phyloP scores from a whole-genome alignment of 2,888 invertebrate species.

The Phalangium opilio region DNA sequence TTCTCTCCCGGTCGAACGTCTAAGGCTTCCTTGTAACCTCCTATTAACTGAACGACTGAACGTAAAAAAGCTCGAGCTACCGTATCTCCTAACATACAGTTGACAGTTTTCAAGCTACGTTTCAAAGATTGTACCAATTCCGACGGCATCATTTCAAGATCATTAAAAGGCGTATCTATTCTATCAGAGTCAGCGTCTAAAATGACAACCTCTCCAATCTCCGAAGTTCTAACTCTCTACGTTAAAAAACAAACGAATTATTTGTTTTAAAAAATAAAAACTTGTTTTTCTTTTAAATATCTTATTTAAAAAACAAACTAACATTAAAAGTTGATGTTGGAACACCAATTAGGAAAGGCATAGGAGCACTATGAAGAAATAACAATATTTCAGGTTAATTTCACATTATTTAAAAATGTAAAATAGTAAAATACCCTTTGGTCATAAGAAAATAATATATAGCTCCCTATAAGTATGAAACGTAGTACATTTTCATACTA shows the following conservation, averaged over 20 bases:
- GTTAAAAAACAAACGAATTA: background rate
- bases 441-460: too few relatives aligned
- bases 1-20: slow-evolving; percentile 33
- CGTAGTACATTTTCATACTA: too few relatives aligned
- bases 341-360: slow-evolving; percentile 95
- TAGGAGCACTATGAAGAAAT: slow-evolving; percentile 52
- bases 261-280: background rate
- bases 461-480: too few relatives aligned
- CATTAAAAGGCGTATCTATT: slow-evolving; percentile 73
- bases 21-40: slow-evolving; percentile 82
- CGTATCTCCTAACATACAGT: slow-evolving; percentile 69
- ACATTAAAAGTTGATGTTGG: slow-evolving; percentile 69
- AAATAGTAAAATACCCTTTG: too few relatives aligned
- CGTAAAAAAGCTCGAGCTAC: slow-evolving; percentile 82
- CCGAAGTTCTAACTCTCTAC: slow-evolving; percentile 30
- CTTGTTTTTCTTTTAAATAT: background rate
- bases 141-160: slow-evolving; percentile 70
- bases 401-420: too few relatives aligned
- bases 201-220: slow-evolving; percentile 86
- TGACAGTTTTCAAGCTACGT: slow-evolving; percentile 55
- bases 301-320: slow-evolving; percentile 22
- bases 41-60: slow-evolving; percentile 82
- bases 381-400: too few relatives aligned
- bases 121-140: slow-evolving; percentile 67
- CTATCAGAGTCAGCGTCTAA: slow-evolving; percentile 81